Percentiles rank a stretch among this genome's conserved stretches.
Conservation (phyloP, 2,113 vertebrate genomes). For the Syngnathus floridae region DNA sequence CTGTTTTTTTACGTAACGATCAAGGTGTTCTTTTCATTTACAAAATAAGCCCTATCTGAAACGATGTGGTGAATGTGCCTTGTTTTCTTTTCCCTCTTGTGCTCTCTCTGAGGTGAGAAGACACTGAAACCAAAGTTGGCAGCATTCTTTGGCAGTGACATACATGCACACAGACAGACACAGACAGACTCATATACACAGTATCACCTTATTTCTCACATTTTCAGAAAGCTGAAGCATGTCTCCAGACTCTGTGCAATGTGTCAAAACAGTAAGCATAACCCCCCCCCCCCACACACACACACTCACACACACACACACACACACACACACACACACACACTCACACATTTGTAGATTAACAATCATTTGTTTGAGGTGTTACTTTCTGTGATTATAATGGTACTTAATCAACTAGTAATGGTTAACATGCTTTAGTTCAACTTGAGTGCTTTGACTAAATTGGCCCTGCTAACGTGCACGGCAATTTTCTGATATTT, state of each 20-base stretch:
- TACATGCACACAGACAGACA: not conserved
- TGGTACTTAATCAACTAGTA: not conserved
- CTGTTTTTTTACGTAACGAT: constrained; percentile 82
- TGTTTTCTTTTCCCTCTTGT: constrained; percentile 35
- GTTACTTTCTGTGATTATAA: not conserved
- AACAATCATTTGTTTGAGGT: not conserved
- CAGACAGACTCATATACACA: not conserved
- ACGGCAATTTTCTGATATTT: no score
- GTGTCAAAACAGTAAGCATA: constrained; percentile 6
- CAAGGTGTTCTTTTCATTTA: constrained; percentile 42
- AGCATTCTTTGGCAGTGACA: constrained; percentile 57
- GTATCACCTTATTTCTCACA: constrained; percentile 47
- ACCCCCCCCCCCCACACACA: not conserved
- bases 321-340: not conserved
- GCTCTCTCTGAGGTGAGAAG: constrained; percentile 42
- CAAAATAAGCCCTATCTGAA: constrained; percentile 40
- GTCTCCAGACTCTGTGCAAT: constrained; percentile 9
- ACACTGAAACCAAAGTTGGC: constrained; percentile 55
- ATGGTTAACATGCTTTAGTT: not conserved
- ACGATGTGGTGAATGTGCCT: constrained; percentile 42
- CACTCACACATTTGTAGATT: not conserved
- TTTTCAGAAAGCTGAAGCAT: constrained; percentile 39
- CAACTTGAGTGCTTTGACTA: not conserved
- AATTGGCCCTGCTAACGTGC: not conserved
- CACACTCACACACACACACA: not conserved